These are phyloP conservation scores for Parapristionchus giblindavisi DNA, from an alignment of 2,888 invertebrate species.

Conservation along the genomic window DNA sequence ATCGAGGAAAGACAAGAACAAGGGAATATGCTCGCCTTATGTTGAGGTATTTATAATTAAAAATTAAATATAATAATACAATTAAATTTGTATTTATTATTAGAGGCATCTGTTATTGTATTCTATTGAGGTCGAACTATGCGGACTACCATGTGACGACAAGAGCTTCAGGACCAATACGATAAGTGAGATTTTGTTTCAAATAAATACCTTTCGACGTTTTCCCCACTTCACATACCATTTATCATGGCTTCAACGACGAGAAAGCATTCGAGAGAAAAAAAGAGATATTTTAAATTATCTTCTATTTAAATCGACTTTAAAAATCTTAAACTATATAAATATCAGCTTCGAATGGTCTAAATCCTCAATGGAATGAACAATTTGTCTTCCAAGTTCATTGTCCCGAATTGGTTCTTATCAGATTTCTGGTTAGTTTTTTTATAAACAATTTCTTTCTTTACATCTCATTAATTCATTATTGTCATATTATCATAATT, in stretches of 20 bases:
- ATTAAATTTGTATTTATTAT: conserved; percentile 76
- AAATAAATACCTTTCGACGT: not conserved
- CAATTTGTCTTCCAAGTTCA: conserved; percentile 82
- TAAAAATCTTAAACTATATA: too few species aligned
- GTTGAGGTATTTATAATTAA: conserved; percentile 50
- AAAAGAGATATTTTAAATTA: too few species aligned
- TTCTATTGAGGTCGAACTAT: conserved; percentile 52
- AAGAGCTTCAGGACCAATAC: conserved; percentile 84
- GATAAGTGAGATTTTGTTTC: conserved; percentile 76
- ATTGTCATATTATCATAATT: too few species aligned
- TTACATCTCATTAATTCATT: too few species aligned
- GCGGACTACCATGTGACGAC: conserved; percentile 69
- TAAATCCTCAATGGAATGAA: conserved; percentile 92
- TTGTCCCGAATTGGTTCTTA: conserved; percentile 84
- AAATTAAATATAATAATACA: not conserved
- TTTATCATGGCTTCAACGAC: too few species aligned
- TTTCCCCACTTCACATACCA: too few species aligned
- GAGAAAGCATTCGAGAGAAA: too few species aligned
- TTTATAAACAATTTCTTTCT: not conserved
- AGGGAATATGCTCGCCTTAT: conserved; percentile 69
- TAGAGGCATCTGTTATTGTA: conserved; percentile 49
- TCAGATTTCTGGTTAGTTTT: conserved; percentile 80
- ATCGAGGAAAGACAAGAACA: conserved; percentile 77
- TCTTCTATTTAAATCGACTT: too few species aligned
- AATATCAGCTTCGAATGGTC: conserved; percentile 88